Base-by-base conservation (phyloP, 1,140 invertebrate species). In the Platyura marginata region DNA sequence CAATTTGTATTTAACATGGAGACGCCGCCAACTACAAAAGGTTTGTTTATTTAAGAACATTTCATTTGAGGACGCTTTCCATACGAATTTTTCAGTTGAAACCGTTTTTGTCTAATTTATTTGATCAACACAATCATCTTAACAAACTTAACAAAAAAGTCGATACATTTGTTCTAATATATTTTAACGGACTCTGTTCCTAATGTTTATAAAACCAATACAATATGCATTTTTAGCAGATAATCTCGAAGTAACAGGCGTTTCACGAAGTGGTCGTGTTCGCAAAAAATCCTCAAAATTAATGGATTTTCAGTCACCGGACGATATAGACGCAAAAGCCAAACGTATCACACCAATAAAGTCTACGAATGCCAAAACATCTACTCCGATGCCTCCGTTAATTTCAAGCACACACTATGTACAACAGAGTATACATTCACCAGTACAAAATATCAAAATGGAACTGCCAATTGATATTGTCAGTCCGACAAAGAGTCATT, bases 271-370 rank as follows among this genome's bases (percentile, higher is more conserved):
- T 52, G 88, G 87, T 16, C 67, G 88, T 36, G 85, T 94, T 1
- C 68, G 88, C 33, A 94, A 94, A 64, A 94, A 94, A 61, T 93
- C 89, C 6, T 89, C 88, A 1, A 94, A 94, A 61, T 65, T 95
- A 10, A 80, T 89, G 59, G 89, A 91, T 59, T 92, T 90, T 65
- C 86, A 92, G 55, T 85, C 84, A 1, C 80, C 81, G 0, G 87
- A 92, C 58, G 83, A 89, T 50, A 70, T 69, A 40, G 71, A 70
- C 37, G 16, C 63, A 19, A 65, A 69, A 33, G 55, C 64, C 4
- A 57, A 54, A 41, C 34, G 46, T 29, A n/a, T 21, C 3, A 37
- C 22, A 6, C 19, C 33, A 3, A 21, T 10, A 2, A 15, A 19
- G n/a, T 21, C 13, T 3, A 40, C 15, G 11, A 20, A 19, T 11